Evolutionary conservation across 1,140 invertebrate species (phyloP), one percentile per base, ranked within the genome.

Genomic region (Meloidogyne hapla): DNA sequence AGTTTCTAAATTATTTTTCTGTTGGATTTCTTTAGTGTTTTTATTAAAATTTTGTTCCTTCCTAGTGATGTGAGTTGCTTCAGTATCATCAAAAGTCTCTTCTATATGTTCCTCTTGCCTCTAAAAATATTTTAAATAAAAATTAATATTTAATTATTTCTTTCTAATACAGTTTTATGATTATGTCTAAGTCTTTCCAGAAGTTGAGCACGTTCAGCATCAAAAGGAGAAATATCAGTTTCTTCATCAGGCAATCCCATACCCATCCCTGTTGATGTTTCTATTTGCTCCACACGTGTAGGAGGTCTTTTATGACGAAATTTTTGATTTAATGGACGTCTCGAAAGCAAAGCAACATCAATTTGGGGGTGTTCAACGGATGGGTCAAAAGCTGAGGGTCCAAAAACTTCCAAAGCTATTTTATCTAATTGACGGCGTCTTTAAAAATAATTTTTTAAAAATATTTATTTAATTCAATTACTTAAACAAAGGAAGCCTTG

Each of bases 181-280:
- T 38, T 33, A 21, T 67, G 21, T 8, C 65, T n/a, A 33, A 67
- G 65, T 8, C 65, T n/a, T 67, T 67, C 28, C 28, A 67, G 18
- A 33, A 67, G 65, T 25, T 56, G 45, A 12, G 23, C 56, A 28
- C 71, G 42, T 73, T 73, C 71, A 3, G 70, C 70, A 21, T 73
- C 71, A 33, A 73, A 73, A n/a, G 71, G 71, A 9, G 71, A 73
- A n/a, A 38, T 33, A 73, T 73, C 71, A 21, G 71, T 73, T 21
- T 61, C 42, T 61, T 73, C 71, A 33, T 73, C 71, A 21, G 71
- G 71, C 56, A 73, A 56, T 6, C 48, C 48, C 48, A 56, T 56
- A 15, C 0, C 1, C 48, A 56, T 67, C 23, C 28, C 65, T 21
- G 65, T 67, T 67, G 65, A 38, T 67, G 65, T 67, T 67, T 33